Evolutionary conservation across 2,113 vertebrate genomes (phyloP).

Genomic region (Corythornis vintsioides): DNA sequence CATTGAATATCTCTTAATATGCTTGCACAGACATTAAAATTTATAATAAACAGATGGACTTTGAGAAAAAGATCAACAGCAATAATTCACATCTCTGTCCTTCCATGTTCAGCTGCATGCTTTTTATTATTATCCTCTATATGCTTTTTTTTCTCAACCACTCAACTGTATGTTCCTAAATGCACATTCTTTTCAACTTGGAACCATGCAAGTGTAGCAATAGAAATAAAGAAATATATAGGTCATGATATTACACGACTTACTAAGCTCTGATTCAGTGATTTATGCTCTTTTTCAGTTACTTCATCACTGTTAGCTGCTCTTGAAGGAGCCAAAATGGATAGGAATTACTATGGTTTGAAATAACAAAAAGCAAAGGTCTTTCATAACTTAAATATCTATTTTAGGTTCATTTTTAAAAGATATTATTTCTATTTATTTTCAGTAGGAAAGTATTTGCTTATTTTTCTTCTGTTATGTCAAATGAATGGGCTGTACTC

Average conservation of each 20-base stretch:
- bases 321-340: not conserved
- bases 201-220: not conserved
- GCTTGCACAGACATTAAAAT: constrained; percentile 70
- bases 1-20: constrained; percentile 71
- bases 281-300: not conserved
- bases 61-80: constrained; percentile 78
- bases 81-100: constrained; percentile 76
- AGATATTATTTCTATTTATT: not conserved
- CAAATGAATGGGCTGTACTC: not conserved
- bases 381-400: not conserved
- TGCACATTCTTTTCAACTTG: not conserved
- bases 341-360: not conserved
- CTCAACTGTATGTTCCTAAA: not conserved
- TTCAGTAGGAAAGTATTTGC: constrained; percentile 17
- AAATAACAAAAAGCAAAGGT: not conserved
- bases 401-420: not conserved
- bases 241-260: not conserved
- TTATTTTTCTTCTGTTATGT: not conserved
- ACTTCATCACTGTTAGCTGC: not conserved
- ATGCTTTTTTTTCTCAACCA: not conserved
- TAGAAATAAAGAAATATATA: constrained; percentile 7
- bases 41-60: constrained; percentile 72
- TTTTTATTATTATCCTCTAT: not conserved
- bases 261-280: not conserved
- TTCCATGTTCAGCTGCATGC: not conserved